These are phyloP conservation scores for Apocrypta bakeri DNA, from an alignment of 1,140 invertebrate genomes.

Conservation along the genomic window DNA sequence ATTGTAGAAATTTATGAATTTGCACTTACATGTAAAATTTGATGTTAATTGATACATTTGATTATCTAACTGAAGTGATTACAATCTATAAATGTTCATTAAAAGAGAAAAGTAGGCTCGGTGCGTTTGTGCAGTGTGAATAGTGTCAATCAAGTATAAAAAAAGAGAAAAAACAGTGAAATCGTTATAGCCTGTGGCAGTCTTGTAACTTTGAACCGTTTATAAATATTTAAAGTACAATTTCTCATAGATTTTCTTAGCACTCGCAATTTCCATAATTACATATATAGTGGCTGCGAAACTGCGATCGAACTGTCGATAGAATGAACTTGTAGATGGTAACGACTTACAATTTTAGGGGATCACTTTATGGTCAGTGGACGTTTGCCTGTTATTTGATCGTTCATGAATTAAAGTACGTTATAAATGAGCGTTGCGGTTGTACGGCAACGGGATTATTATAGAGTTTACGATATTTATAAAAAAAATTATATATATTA, in stretches of 20 bases:
- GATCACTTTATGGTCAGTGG: conserved; percentile 60
- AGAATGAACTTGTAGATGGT: conserved; percentile 27
- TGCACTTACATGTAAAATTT: background rate
- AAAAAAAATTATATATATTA: conserved; percentile 59
- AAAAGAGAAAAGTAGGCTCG: background rate
- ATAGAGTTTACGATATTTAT: conserved; percentile 69
- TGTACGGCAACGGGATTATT: conserved; percentile 62
- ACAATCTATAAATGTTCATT: conserved; percentile 4
- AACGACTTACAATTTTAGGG: conserved; percentile 48
- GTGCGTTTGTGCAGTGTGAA: background rate
- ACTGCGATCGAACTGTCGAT: conserved; percentile 16
- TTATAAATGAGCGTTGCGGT: conserved; percentile 62
- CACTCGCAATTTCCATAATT: background rate
- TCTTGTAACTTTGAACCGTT: background rate
- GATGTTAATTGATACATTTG: background rate
- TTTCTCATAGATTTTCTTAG: conserved; percentile 9
- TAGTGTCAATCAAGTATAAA: background rate
- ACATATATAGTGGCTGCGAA: background rate
- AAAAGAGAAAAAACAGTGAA: background rate
- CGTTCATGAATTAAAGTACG: conserved; percentile 60
- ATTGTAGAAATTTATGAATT: background rate
- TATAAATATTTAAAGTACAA: background rate
- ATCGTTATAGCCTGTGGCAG: background rate
- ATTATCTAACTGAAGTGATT: background rate
- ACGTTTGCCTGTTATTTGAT: conserved; percentile 65